Percentiles rank a stretch among this genome's conserved stretches.
Evolutionary conservation across 2,113 vertebrate species (phyloP).

Genomic region (Pelecanus crispus): DNA sequence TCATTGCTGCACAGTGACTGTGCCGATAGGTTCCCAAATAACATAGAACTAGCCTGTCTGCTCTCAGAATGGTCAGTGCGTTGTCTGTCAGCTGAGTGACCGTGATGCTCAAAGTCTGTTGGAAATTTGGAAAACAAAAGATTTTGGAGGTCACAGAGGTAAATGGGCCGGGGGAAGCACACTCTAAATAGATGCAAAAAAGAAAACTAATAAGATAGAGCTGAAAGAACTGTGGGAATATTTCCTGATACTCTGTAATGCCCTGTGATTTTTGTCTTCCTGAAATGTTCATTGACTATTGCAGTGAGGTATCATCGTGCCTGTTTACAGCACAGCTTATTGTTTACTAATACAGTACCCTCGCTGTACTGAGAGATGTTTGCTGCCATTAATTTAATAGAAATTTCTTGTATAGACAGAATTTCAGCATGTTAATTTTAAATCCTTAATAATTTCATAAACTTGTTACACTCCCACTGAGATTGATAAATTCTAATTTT

Average conservation of each 20-base stretch:
- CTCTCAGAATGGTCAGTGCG: accelerated
- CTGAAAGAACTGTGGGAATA: neutral
- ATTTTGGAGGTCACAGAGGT: neutral
- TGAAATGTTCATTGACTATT: neutral
- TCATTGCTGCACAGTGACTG: neutral
- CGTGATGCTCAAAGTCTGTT: neutral
- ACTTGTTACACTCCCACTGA: neutral
- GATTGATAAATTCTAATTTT: neutral
- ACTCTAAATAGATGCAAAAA: neutral
- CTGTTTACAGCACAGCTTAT: neutral
- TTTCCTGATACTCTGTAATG: neutral
- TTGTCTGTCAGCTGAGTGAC: neutral
- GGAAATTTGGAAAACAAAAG: neutral
- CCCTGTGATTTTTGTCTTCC: neutral
- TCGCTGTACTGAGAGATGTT: neutral
- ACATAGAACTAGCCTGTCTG: neutral
- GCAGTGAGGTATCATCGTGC: neutral
- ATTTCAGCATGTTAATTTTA: neutral
- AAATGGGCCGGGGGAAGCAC: neutral
- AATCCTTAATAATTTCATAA: neutral
- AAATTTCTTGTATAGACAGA: neutral
- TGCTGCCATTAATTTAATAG: neutral
- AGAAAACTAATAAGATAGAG: neutral
- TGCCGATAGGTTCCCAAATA: neutral
- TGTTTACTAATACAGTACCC: neutral